Conservation (phyloP, 2,113 vertebrate genomes). For the Aphyosemion australe region DNA sequence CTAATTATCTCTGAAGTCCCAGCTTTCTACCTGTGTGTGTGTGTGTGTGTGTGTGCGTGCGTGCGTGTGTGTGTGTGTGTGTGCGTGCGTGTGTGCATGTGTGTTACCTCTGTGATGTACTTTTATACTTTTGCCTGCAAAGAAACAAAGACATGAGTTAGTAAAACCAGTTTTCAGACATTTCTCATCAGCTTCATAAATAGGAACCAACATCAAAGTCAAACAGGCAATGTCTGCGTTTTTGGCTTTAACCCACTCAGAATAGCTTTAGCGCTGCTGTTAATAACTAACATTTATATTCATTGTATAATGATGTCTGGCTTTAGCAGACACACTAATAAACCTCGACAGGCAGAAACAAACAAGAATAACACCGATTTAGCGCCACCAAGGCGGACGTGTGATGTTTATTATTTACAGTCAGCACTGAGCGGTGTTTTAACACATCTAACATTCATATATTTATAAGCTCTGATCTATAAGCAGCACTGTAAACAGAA, state of each 20-base stretch:
- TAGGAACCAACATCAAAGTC: no score
- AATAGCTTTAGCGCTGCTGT: background rate
- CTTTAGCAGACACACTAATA: background rate
- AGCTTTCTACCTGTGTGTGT: no score
- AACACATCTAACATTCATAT: background rate
- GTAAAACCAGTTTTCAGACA: background rate
- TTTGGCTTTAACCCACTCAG: background rate
- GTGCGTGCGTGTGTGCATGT: conserved; percentile 7
- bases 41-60: no score
- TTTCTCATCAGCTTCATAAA: background rate
- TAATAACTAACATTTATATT: conserved; percentile 1
- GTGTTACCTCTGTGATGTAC: conserved; percentile 80
- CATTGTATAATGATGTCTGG: background rate
- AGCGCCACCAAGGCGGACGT: background rate
- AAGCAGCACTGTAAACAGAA: no score
- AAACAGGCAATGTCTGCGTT: no score
- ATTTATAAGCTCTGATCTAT: no score
- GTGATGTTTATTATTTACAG: background rate
- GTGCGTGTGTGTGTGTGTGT: no score
- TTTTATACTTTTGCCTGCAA: conserved; percentile 84
- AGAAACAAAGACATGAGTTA: conserved; percentile 41
- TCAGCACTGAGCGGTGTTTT: background rate
- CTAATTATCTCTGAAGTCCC: no score
- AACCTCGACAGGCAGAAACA: background rate
- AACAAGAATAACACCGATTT: background rate